Evolutionary conservation across 2,113 vertebrate genomes (phyloP).

Genomic region (Tretioscincus oriximinensis): DNA sequence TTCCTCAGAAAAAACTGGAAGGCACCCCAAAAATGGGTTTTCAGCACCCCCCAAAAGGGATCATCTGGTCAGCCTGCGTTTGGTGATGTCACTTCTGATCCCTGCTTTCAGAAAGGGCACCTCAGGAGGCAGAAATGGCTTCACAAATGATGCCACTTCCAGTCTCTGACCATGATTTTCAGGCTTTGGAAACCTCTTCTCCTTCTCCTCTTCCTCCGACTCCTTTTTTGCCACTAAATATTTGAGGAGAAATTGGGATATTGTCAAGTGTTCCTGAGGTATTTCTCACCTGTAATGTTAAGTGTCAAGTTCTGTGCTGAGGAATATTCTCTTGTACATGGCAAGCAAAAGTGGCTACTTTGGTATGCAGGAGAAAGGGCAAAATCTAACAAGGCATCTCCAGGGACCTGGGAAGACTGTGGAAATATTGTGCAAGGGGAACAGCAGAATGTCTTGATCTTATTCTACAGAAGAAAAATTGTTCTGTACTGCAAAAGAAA

Average conservation of each 20-base stretch:
- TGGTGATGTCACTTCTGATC: too few relatives aligned
- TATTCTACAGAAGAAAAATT: neutral
- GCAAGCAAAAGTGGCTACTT: neutral
- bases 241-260: too few relatives aligned
- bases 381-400: neutral
- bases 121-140: too few relatives aligned
- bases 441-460: neutral
- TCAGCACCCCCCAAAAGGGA: too few relatives aligned
- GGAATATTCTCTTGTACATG: neutral
- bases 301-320: neutral
- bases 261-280: neutral
- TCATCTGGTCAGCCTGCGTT: too few relatives aligned
- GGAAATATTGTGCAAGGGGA: neutral
- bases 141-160: too few relatives aligned
- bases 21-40: too few relatives aligned
- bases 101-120: too few relatives aligned
- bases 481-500: neutral
- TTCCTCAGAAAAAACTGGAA: too few relatives aligned
- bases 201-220: too few relatives aligned
- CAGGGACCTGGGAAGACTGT: rapidly evolving
- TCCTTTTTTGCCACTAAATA: neutral
- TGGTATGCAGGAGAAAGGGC: neutral
- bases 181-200: too few relatives aligned
- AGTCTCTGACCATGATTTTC: too few relatives aligned
- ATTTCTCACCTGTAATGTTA: neutral